Evolutionary conservation across 2,888 invertebrate species (phyloP).

Genomic region (Lochmaea crataegi): DNA sequence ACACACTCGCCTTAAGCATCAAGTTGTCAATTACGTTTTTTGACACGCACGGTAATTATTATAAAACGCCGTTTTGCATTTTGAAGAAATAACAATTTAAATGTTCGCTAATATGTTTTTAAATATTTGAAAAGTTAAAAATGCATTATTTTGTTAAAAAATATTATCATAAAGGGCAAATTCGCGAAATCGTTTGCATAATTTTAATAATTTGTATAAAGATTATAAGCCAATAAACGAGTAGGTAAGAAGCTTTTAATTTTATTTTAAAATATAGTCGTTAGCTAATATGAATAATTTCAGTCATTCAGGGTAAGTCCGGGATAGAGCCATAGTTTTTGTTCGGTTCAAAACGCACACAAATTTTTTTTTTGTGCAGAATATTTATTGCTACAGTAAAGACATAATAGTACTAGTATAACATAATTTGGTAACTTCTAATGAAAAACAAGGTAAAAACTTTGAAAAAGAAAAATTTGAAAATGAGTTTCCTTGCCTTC

Average conservation of each 20-base stretch:
- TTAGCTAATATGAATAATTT: neutral
- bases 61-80: neutral
- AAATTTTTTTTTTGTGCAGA: too few relatives aligned
- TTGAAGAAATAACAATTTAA: neutral
- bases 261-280: constrained; percentile 3
- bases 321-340: too few relatives aligned
- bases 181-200: neutral
- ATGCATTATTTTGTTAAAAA: neutral
- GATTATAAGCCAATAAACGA: neutral
- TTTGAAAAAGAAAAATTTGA: too few relatives aligned
- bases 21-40: too few relatives aligned
- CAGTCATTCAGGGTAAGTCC: too few relatives aligned
- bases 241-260: neutral
- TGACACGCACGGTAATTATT: neutral
- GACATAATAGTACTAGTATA: too few relatives aligned
- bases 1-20: too few relatives aligned
- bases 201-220: neutral
- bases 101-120: neutral
- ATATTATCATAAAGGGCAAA: neutral
- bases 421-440: too few relatives aligned
- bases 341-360: too few relatives aligned
- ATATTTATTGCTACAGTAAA: too few relatives aligned
- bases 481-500: too few relatives aligned
- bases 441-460: too few relatives aligned
- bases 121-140: constrained; percentile 6